Percentiles rank a stretch among this genome's conserved stretches.
These are phyloP conservation scores for Alectoris magna DNA, from an alignment of 2,797 vertebrate species.

Conservation along the genomic window DNA sequence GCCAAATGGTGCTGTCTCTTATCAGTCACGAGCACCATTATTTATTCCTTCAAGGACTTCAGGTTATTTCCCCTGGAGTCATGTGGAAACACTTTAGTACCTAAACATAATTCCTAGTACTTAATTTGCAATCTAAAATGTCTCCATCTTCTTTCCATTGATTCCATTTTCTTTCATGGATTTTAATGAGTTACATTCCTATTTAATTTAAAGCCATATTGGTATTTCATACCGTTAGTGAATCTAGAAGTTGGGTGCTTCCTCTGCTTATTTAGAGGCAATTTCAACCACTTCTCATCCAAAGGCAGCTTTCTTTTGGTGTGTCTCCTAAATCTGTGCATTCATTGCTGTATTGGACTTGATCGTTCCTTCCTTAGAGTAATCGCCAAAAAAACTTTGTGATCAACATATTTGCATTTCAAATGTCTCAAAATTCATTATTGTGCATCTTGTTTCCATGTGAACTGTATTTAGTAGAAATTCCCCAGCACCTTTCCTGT, in stretches of 20 bases:
- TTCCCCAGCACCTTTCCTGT: neutral
- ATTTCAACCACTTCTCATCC: neutral
- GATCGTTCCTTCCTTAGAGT: neutral
- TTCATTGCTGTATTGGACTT: neutral
- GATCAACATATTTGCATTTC: neutral
- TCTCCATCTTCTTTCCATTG: neutral
- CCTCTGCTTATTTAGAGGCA: neutral
- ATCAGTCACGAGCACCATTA: neutral
- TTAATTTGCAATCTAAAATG: neutral
- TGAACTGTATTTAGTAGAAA: neutral
- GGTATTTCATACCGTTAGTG: neutral
- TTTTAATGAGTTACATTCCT: neutral
- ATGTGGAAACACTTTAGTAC: neutral
- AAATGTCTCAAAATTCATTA: neutral
- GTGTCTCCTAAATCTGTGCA: neutral
- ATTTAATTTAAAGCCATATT: neutral
- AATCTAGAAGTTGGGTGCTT: neutral
- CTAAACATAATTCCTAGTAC: neutral
- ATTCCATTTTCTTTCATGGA: neutral
- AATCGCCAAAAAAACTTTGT: neutral
- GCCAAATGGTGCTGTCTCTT: neutral
- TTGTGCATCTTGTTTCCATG: neutral
- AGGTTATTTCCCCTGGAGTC: neutral
- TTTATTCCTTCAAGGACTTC: constrained; percentile 19
- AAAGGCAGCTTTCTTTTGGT: neutral